Conservation (phyloP, 2,797 vertebrate genomes). For the Urocyon cinereoargenteus region DNA sequence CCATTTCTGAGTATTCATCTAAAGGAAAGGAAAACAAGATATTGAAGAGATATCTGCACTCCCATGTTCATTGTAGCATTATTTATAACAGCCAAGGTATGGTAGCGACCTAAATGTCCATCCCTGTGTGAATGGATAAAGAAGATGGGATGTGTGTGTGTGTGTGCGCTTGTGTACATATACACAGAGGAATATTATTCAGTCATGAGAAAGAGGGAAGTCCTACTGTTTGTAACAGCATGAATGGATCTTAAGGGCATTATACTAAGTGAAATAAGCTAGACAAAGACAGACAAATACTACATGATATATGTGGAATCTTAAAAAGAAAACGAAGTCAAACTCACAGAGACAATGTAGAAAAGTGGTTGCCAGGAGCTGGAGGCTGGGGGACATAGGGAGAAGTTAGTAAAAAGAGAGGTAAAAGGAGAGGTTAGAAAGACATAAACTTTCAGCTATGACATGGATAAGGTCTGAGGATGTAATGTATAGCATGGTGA, state of each 20-base stretch:
- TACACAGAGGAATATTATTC: not conserved
- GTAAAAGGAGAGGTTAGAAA: not conserved
- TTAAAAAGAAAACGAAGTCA: not conserved
- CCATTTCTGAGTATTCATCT: not conserved
- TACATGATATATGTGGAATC: not conserved
- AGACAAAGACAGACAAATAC: not conserved
- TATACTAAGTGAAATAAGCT: not conserved
- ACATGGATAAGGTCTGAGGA: not conserved
- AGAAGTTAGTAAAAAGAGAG: not conserved
- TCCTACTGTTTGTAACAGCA: not conserved
- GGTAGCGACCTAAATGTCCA: not conserved
- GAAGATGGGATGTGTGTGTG: not conserved
- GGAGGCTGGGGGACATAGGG: not conserved
- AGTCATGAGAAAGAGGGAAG: not conserved
- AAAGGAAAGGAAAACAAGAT: not conserved
- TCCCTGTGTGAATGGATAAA: not conserved
- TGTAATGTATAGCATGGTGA: not conserved
- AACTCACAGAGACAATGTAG: not conserved
- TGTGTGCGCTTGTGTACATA: not conserved
- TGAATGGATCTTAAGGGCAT: not conserved
- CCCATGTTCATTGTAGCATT: not conserved
- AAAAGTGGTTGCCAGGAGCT: not conserved
- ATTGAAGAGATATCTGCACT: not conserved
- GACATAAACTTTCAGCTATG: not conserved
- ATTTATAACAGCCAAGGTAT: not conserved